phyloP scores from a whole-genome alignment of 2,888 invertebrate genomes.

The Perdita meconis region DNA sequence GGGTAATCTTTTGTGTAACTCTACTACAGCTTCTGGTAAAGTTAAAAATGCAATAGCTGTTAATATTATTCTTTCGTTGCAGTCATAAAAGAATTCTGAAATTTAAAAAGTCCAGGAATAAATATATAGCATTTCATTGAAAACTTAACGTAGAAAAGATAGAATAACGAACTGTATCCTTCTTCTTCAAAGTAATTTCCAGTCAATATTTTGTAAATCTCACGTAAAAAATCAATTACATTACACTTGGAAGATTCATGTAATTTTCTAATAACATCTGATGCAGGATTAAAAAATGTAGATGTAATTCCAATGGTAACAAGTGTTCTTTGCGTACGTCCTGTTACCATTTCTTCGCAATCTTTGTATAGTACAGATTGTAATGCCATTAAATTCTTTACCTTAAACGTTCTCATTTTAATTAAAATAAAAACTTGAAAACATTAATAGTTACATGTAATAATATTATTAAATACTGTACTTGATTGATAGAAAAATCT shows the following conservation, averaged over 20 bases:
- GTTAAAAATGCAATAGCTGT: constrained; percentile 80
- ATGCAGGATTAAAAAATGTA: constrained; percentile 71
- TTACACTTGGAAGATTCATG: constrained; percentile 68
- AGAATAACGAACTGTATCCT: constrained; percentile 72
- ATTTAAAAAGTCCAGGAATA: constrained; percentile 21
- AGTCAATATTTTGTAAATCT: constrained; percentile 76
- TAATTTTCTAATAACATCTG: constrained; percentile 72
- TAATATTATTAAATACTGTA: constrained; percentile 32
- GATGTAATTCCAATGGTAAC: constrained; percentile 77
- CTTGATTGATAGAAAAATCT: constrained; percentile 66
- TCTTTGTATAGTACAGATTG: constrained; percentile 75
- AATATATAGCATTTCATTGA: neutral
- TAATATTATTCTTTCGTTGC: constrained; percentile 79
- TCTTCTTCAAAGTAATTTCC: constrained; percentile 79
- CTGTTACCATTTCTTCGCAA: constrained; percentile 74
- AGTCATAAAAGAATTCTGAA: constrained; percentile 77
- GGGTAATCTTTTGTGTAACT: constrained; percentile 77
- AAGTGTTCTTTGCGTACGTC: constrained; percentile 73
- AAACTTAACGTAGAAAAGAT: neutral
- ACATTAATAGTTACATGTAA: neutral
- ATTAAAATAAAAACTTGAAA: neutral
- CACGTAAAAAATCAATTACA: constrained; percentile 76
- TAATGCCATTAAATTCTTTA: constrained; percentile 73
- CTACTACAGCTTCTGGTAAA: constrained; percentile 76
- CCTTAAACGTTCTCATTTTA: constrained; percentile 63